Evolutionary conservation across 2,888 invertebrate species (phyloP).

Genomic region (Drosophila flavopinicola): DNA sequence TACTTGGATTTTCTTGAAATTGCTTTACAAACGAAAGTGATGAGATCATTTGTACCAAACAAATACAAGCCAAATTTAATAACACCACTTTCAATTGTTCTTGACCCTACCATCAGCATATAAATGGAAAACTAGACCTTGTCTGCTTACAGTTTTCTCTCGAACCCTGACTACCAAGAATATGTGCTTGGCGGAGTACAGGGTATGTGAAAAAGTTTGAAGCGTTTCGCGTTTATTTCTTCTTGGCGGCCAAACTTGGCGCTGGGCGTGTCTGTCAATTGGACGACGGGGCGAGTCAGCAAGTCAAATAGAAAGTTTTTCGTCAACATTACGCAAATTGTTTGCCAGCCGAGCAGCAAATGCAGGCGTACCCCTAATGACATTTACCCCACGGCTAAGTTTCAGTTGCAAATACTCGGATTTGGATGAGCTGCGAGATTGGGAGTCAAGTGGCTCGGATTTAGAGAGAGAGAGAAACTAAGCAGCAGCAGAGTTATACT

Average conservation of each 20-base stretch:
- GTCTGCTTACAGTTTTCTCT: background rate
- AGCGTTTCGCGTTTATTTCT: slow-evolving; percentile 47
- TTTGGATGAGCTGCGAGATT: slow-evolving; percentile 1
- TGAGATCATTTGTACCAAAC: too few species aligned
- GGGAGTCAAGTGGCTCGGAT: background rate
- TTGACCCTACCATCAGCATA: too few species aligned
- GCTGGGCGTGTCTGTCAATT: slow-evolving; percentile 41
- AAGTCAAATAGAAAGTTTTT: slow-evolving; percentile 57
- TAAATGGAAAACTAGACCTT: too few species aligned
- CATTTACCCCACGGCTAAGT: slow-evolving; percentile 51
- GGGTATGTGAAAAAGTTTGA: slow-evolving; percentile 57
- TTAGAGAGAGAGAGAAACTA: background rate
- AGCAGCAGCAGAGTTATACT: background rate
- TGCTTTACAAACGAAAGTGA: too few species aligned
- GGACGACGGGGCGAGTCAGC: slow-evolving; percentile 40
- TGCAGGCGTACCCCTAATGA: slow-evolving; percentile 65
- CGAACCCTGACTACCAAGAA: background rate
- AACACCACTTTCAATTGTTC: too few species aligned
- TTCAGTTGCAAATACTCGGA: slow-evolving; percentile 10
- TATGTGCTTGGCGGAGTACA: background rate
- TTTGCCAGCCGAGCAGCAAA: slow-evolving; percentile 68
- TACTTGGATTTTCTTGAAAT: too few species aligned
- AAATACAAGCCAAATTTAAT: too few species aligned
- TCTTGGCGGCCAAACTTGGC: slow-evolving; percentile 23
- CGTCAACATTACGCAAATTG: slow-evolving; percentile 80